Evolutionary conservation across 2,888 invertebrate genomes (phyloP), one percentile per base, ranked within the genome.

Genomic region (Scaptomyza reducta): DNA sequence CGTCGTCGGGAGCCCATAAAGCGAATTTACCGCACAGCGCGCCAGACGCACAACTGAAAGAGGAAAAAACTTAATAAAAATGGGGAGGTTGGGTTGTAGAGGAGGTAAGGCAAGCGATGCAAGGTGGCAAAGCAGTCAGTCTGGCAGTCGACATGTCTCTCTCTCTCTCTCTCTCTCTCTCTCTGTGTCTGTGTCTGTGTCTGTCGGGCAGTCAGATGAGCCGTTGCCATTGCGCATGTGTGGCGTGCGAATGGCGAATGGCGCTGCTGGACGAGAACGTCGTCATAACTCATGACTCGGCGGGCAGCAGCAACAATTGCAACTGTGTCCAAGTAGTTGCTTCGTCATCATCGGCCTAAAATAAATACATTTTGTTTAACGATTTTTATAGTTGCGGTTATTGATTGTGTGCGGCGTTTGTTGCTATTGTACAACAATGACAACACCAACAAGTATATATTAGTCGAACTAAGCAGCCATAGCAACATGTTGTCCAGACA

Each of bases 301-400:
- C 18, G 29, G 54, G 50, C 58, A 46, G 55, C 63, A 45, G 53
- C 59, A 33, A 42, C 45, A 63, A 56, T 41, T 74, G 76, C 84
- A 84, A 86, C 83, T 80, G 87, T 74, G 81, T 74, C 69, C 67
- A 56, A 57, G 57, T 46, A 41, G 44, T 60, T 58, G 27, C 44
- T 65, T 59, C 49, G 55, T 77, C 74, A 59, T 77, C 77, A 74
- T 55, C 76, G 65, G 62, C 61, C 89, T 73, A 67, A 84, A 87
- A 84, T 87, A 87, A 87, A 84, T 87, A 87, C 84, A 87, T 84
- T 84, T 87, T 86, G 80, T 77, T 84, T 87, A 84, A 91, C 89
- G 91, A 91, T 91, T 89, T 89, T 91, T 90, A 91, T 91, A 91
- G 90, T 73, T 89, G 83, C 86, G 91, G 91, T 91, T 91, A 91